Evolutionary conservation across 2,888 invertebrate species (phyloP), one percentile per base, ranked within the genome.

Genomic region (Rhagophthalmus giganteus): DNA sequence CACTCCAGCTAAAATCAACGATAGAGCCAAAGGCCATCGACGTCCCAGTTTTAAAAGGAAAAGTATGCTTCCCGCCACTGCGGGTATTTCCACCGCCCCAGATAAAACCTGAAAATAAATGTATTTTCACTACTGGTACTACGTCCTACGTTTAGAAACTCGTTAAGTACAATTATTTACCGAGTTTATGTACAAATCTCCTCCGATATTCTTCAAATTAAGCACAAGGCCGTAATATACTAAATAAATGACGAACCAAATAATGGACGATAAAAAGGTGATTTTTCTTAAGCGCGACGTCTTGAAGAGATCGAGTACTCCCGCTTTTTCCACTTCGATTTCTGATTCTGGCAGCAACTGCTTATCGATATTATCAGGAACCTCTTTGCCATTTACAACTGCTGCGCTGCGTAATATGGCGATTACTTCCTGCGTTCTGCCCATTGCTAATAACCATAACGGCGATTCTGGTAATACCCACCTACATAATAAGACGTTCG

Each of bases 401-500:
- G 86, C 84, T 1, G 86, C 87, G 62, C 78, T 79, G 64, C 83
- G 78, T 26, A 88, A 71, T 38, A 88, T 83, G 16, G 71, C 73
- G 67, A 83, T 80, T 1, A 88, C 85, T 74, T 87, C 85, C 52
- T 83, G 80, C n/a, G 82, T 81, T 56, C 82, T 80, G 13, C 87
- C 87, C 78, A 86, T 83, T 26, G 85, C 84, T 38, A 88, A 72
- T 20, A 88, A 73, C 89, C 89, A 89, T 66, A 88, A 78, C 1
- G 89, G 89, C 1, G 88, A 88, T 78, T 89, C 88, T n/a, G 88
- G 88, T 45, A 88, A 74, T 24, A 88, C 76, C 74, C 85, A 86
- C 84, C 88, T 88, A 68, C 44, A 56, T 9, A 10, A 20, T n/a
- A n/a, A n/a, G n/a, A n/a, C n/a, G n/a, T n/a, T n/a, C n/a, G n/a